A percentile compares a stretch with the other conserved stretches of the same genome.
Evolutionary conservation across 2,888 invertebrate genomes (phyloP).

Genomic region (Linnaemya tessellans): DNA sequence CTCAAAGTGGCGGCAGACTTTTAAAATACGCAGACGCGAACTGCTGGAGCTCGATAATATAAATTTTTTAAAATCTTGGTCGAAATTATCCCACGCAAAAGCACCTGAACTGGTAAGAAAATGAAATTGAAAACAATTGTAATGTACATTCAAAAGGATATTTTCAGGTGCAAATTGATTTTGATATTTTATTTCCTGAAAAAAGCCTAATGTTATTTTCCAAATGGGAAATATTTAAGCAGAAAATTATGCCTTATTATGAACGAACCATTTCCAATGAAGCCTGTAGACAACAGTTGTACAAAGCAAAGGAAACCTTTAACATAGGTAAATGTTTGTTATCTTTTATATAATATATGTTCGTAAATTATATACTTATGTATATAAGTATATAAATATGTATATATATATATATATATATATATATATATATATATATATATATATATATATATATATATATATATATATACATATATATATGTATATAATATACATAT

Average conservation of each 20-base stretch:
- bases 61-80: no score
- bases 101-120: background rate
- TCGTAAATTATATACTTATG: no score
- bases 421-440: no score
- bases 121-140: background rate
- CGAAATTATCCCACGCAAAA: no score
- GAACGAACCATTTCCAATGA: background rate
- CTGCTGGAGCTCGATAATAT: no score
- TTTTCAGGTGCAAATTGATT: slow-evolving; percentile 6
- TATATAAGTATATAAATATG: no score
- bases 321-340: background rate
- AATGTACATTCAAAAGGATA: background rate
- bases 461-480: no score
- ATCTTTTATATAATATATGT: background rate
- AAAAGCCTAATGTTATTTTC: background rate
- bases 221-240: slow-evolving; percentile 8
- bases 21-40: background rate
- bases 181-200: background rate
- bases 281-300: background rate
- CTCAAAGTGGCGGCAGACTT: background rate
- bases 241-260: background rate
- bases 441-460: no score
- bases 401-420: no score
- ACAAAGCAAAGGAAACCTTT: background rate
- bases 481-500: no score